These are phyloP conservation scores for Caenorhabditis panamensis DNA, from an alignment of 2,888 invertebrate species.

Conservation along the genomic window DNA sequence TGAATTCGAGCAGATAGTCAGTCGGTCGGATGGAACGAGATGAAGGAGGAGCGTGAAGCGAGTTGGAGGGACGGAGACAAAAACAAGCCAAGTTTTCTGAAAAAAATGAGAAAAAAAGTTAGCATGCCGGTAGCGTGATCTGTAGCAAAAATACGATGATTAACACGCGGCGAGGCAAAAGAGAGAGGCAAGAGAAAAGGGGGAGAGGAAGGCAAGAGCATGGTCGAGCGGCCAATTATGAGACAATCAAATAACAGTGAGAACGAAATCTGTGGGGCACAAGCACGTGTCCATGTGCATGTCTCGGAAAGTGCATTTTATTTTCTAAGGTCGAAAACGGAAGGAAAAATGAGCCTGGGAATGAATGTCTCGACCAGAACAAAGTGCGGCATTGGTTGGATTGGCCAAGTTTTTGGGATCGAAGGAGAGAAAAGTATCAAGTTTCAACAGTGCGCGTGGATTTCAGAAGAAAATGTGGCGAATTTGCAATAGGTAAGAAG, in stretches of 20 bases:
- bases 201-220: constrained; percentile 1
- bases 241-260: constrained; percentile 21
- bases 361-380: constrained; percentile 52
- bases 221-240: constrained; percentile 23
- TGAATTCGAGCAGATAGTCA: constrained; percentile 18
- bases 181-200: background rate
- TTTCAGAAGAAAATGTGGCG: constrained; percentile 58
- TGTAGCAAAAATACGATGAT: constrained; percentile 12
- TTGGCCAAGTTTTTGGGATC: constrained; percentile 51
- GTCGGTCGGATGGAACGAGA: constrained; percentile 3
- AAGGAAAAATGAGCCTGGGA: constrained; percentile 50
- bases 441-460: constrained; percentile 61
- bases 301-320: constrained; percentile 8
- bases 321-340: constrained; percentile 26
- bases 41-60: background rate
- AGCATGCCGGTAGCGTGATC: constrained; percentile 5
- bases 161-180: background rate
- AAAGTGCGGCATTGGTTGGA: constrained; percentile 51
- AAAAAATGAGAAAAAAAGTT: constrained; percentile 1
- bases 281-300: constrained; percentile 1
- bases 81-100: constrained; percentile 17
- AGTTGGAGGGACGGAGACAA: background rate
- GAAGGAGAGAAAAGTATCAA: constrained; percentile 52
- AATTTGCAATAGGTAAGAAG: constrained; percentile 46
- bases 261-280: background rate